Conservation (phyloP, 2,888 invertebrate species). For the Autographa pulchrina region DNA sequence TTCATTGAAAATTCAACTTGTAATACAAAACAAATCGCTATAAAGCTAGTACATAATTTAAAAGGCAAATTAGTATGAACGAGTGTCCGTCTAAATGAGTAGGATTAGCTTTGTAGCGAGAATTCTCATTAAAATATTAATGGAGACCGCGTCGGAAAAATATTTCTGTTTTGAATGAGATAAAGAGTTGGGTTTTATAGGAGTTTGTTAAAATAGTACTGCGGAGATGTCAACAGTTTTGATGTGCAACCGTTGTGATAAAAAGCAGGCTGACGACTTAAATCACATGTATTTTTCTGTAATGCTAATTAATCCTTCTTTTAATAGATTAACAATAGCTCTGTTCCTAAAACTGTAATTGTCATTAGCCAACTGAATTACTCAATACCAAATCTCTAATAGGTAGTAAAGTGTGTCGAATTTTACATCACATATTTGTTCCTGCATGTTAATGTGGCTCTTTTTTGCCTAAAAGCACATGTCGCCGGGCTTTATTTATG, state of each 20-base stretch:
- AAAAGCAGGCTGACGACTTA: neutral
- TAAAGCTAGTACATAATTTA: constrained; percentile 63
- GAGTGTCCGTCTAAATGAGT: constrained; percentile 72
- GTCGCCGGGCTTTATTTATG: constrained; percentile 44
- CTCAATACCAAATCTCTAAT: neutral
- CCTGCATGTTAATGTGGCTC: constrained; percentile 49
- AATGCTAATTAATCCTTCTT: neutral
- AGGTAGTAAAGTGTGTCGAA: constrained; percentile 26
- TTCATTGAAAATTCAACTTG: constrained; percentile 21
- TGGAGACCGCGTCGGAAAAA: constrained; percentile 65
- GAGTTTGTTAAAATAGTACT: constrained; percentile 7
- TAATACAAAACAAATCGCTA: constrained; percentile 64
- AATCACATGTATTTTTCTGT: no score
- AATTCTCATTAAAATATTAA: constrained; percentile 76
- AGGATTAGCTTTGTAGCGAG: constrained; percentile 73
- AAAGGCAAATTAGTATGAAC: constrained; percentile 73
- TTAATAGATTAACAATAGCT: neutral
- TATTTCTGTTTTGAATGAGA: constrained; percentile 59
- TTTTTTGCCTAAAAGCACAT: constrained; percentile 52
- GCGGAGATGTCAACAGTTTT: neutral
- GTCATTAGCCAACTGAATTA: no score
- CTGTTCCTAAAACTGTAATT: no score
- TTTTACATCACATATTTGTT: constrained; percentile 45
- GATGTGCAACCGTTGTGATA: neutral
- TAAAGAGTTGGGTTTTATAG: constrained; percentile 25